These are phyloP conservation scores for Channa striata DNA, from an alignment of 2,797 vertebrate species.

Conservation along the genomic window DNA sequence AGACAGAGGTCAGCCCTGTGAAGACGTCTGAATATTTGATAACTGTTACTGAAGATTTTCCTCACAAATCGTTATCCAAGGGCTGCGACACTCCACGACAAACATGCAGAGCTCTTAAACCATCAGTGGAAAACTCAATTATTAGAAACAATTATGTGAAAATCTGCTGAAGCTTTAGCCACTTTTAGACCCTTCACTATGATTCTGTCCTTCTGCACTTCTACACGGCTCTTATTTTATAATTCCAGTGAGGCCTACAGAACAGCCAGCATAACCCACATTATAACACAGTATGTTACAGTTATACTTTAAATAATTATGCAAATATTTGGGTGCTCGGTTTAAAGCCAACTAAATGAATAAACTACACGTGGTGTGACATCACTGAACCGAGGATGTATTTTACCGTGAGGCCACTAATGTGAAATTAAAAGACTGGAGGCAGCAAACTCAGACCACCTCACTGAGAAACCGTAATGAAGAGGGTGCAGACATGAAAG, in stretches of 20 bases:
- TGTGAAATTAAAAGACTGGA: conserved; percentile 21
- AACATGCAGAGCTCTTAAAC: conserved; percentile 28
- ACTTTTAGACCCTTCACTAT: conserved; percentile 24
- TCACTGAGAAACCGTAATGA: background rate
- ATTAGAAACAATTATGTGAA: conserved; percentile 43
- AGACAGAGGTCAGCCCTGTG: background rate
- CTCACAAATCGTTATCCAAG: conserved; percentile 54
- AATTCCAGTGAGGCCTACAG: background rate
- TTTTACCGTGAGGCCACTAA: conserved; percentile 20
- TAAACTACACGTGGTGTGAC: conserved; percentile 9
- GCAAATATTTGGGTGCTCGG: conserved; percentile 8
- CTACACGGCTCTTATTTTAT: too few relatives aligned
- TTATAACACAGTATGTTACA: background rate
- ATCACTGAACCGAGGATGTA: background rate
- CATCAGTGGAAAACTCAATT: conserved; percentile 43
- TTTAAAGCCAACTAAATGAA: conserved; percentile 10
- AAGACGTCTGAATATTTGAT: conserved; percentile 1
- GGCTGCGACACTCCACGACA: conserved; percentile 46
- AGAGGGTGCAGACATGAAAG: conserved; percentile 7
- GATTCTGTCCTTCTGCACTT: conserved; percentile 11
- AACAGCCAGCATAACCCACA: background rate
- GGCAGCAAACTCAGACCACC: conserved; percentile 16
- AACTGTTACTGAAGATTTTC: conserved; percentile 2
- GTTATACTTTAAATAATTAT: conserved; percentile 16
- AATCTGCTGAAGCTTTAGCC: conserved; percentile 30